Base-by-base conservation (phyloP, 2,888 invertebrate genomes). In the Glaucopsyche alexis region DNA sequence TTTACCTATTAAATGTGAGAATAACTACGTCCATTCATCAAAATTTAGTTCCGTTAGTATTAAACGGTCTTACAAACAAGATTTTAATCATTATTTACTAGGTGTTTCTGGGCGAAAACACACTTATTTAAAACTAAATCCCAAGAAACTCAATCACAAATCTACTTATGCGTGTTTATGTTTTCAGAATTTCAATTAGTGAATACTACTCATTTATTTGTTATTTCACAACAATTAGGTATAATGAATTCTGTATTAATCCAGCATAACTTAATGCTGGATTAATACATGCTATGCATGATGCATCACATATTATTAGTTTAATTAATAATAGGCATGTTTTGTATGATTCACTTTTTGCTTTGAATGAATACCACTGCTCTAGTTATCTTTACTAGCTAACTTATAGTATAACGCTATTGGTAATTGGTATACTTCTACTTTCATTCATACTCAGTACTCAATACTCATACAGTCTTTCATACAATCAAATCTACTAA, bases 221-320 rank as follows among this genome's bases (percentile, higher is more conserved):
- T 29, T 29, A 29, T 29, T 29, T 29, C 29, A 29, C 29, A 29
- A 29, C 4, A 29, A 29, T 29, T 29, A n/a, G n/a, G n/a, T n/a
- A n/a, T n/a, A n/a, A n/a, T n/a, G n/a, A n/a, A n/a, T n/a, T n/a
- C n/a, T n/a, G n/a, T n/a, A n/a, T n/a, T n/a, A n/a, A n/a, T n/a
- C n/a, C 16, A 14, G 52, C 8, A 16, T 52, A 16, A 16, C 2
- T 16, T 52, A 14, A 52, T 52, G 52, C 45, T 45, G 7, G 9
- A 16, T 7, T 16, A 52, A 9, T 1, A 55, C 11, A 19, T 55
- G 11, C 1, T 11, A 55, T 19, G 1, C 4, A 60, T 60, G 60
- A 60, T 60, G 14, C 60, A 38, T 60, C 60, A 29, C 2, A 38
- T 13, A 55, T 29, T 60, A 60, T 60, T 60, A 60, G 60, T 60